Base-by-base conservation (phyloP, 2,888 invertebrate genomes). In the Lydus trimaculatus region DNA sequence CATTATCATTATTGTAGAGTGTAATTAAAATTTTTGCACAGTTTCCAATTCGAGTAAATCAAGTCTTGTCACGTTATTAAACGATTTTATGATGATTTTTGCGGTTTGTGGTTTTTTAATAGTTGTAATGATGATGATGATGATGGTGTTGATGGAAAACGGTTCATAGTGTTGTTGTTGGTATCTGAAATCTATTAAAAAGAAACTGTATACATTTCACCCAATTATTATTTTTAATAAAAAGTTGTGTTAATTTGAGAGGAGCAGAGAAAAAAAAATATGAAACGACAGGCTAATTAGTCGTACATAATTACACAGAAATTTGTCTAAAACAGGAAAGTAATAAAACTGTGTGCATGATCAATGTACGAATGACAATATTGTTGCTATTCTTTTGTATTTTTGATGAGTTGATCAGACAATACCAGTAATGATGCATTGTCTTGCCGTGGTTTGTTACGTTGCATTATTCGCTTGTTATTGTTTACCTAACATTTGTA, bases 221-320 rank as follows among this genome's bases (percentile, higher is more conserved):
- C 11, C n/a, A 43, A 43, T 43, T 43, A 43, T n/a, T 43, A 7
- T 43, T 17, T 5, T n/a, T 17, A 6, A 4, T 43, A 43, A 43
- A 43, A 7, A n/a, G 43, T 43, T 43, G 43, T 43, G 43, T 43
- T 43, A n/a, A 8, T 43, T 43, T 17, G 8, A 9, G 15, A n/a
- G n/a, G 8, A 3, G 39, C 3, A 43, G n/a, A n/a, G n/a, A 39
- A 39, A 39, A n/a, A 39, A 1, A 15, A 36, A 33, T 33, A 3
- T 39, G 39, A n/a, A n/a, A n/a, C n/a, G n/a, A 43, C 43, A 43
- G n/a, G 17, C n/a, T 43, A 43, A 43, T 43, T 43, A 43, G n/a
- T 43, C 43, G 17, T 43, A 17, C 2, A 43, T 17, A 43, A 6
- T n/a, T n/a, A 17, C n/a, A 43, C 8, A 17, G 2, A 43, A 7